Conservation (phyloP, 2,888 invertebrate species). For the Philhelius pedissequus region DNA sequence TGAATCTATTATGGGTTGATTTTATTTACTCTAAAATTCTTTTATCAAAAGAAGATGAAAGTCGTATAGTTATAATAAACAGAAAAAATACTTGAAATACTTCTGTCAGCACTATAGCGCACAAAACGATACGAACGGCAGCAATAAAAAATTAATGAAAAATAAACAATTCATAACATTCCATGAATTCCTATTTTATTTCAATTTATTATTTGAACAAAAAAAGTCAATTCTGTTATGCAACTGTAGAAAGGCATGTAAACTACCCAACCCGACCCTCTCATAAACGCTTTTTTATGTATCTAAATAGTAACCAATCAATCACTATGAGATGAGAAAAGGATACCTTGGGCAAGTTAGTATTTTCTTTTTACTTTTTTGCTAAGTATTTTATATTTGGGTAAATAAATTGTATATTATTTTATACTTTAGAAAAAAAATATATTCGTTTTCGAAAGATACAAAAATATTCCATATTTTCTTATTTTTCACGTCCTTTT, state of each 20-base stretch:
- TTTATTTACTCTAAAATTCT: not conserved
- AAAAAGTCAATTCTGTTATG: not conserved
- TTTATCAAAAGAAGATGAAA: not conserved
- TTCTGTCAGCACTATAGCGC: not conserved
- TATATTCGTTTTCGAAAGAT: not conserved
- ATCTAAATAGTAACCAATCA: no score
- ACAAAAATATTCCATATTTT: not conserved
- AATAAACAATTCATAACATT: slow-evolving; percentile 15
- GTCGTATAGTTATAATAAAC: not conserved
- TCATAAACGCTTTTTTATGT: not conserved
- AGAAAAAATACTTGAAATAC: not conserved
- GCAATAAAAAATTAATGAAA: not conserved
- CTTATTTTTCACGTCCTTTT: not conserved
- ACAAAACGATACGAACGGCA: not conserved
- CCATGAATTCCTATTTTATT: slow-evolving; percentile 18
- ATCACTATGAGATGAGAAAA: not conserved
- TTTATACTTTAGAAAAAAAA: not conserved
- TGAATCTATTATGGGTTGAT: not conserved
- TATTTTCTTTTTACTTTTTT: not conserved
- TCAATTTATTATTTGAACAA: not conserved
- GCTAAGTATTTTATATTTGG: not conserved
- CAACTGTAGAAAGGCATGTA: not conserved
- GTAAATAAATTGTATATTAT: not conserved
- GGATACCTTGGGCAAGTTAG: not conserved
- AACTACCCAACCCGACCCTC: no score